Evolutionary conservation across 1,140 invertebrate genomes (phyloP).

Genomic region (Nasonia longicornis): DNA sequence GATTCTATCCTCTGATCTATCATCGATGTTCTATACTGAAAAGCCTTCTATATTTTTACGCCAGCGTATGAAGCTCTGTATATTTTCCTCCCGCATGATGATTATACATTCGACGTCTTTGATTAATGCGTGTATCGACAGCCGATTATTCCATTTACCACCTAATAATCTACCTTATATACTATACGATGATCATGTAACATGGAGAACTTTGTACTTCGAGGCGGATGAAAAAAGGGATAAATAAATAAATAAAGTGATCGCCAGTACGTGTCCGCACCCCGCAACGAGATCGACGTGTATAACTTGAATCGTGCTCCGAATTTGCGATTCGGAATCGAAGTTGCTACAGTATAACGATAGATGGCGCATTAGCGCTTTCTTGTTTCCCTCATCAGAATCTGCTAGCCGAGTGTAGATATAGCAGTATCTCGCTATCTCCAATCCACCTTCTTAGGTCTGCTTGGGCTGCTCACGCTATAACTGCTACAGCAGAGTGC

Average conservation of each 20-base stretch:
- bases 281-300: constrained; percentile 15
- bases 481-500: too few relatives aligned
- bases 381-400: too few relatives aligned
- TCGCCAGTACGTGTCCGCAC: neutral
- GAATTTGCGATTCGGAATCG: constrained; percentile 20
- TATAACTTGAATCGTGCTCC: constrained; percentile 10
- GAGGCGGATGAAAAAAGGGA: neutral
- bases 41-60: neutral
- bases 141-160: neutral
- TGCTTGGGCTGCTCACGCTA: too few relatives aligned
- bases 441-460: too few relatives aligned
- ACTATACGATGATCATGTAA: neutral
- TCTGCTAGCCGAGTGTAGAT: too few relatives aligned
- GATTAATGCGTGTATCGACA: neutral
- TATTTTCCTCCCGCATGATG: neutral
- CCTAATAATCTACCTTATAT: too few relatives aligned
- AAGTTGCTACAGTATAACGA: constrained; percentile 3
- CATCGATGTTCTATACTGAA: neutral
- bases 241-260: neutral
- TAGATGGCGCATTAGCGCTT: too few relatives aligned
- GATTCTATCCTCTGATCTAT: neutral
- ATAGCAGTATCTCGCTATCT: too few relatives aligned
- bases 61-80: neutral
- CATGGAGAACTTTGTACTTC: neutral
- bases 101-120: neutral